Evolutionary conservation across 2,888 invertebrate genomes (phyloP).

Genomic region (Aspidiotus destructor): DNA sequence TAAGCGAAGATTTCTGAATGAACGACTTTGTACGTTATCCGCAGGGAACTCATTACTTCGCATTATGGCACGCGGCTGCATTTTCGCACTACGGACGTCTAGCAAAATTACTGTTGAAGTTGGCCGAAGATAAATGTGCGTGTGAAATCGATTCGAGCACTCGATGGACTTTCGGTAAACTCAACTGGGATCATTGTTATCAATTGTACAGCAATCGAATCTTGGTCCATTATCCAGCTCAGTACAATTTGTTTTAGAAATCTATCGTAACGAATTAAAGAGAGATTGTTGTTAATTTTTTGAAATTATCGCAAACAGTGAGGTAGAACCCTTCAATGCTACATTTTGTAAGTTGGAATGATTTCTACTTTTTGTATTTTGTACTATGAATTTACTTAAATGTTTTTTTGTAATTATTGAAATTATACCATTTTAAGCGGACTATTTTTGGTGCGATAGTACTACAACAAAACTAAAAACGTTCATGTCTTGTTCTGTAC

Average conservation of each 20-base stretch:
- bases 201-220: constrained; percentile 11
- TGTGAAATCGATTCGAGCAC: constrained; percentile 62
- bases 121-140: constrained; percentile 70
- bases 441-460: too few species aligned
- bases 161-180: constrained; percentile 52
- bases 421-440: too few species aligned
- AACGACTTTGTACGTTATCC: too few species aligned
- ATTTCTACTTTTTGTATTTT: neutral
- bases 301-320: too few species aligned
- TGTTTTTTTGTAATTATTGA: neutral
- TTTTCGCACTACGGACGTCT: constrained; percentile 72
- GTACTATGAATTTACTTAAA: neutral
- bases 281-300: too few species aligned
- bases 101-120: constrained; percentile 61
- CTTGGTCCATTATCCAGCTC: constrained; percentile 20
- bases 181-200: constrained; percentile 25
- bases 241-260: constrained; percentile 8
- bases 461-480: too few species aligned
- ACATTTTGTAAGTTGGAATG: neutral
- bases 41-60: constrained; percentile 49
- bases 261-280: neutral
- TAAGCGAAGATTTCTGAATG: neutral
- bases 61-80: constrained; percentile 70
- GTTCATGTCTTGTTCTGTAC: too few species aligned
- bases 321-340: too few species aligned